These are phyloP conservation scores for Trichonephila inaurata DNA, from an alignment of 1,140 invertebrate species.

Conservation along the genomic window DNA sequence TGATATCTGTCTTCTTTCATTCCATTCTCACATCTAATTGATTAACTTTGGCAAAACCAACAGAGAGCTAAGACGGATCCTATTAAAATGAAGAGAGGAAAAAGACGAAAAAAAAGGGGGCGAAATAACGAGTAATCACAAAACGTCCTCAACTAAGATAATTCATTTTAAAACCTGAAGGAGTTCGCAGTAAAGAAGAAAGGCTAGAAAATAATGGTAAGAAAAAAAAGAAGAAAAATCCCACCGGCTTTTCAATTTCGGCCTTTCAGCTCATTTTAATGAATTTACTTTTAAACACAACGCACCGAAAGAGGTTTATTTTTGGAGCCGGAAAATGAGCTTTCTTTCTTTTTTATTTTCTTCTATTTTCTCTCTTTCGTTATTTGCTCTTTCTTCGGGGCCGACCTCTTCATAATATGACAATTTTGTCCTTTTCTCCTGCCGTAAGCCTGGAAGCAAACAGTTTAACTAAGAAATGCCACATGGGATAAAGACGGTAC, in stretches of 20 bases:
- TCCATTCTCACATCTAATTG: not conserved
- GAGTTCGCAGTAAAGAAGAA: not conserved
- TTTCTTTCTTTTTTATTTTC: constrained; percentile 30
- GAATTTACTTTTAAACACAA: constrained; percentile 66
- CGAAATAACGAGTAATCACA: not conserved
- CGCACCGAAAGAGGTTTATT: constrained; percentile 56
- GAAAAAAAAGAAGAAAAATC: constrained; percentile 34
- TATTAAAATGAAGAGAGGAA: not conserved
- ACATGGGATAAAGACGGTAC: constrained; percentile 65
- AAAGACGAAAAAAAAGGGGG: not conserved
- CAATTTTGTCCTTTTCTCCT: constrained; percentile 62
- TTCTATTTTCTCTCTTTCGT: constrained; percentile 17
- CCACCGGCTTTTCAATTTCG: constrained; percentile 54
- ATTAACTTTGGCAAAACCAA: constrained; percentile 12
- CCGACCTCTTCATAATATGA: constrained; percentile 70
- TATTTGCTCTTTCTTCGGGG: constrained; percentile 63
- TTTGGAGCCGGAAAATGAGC: constrained; percentile 44
- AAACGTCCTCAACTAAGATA: constrained; percentile 28
- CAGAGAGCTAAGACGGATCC: not conserved
- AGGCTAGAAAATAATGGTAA: constrained; percentile 3
- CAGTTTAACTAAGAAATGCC: constrained; percentile 72
- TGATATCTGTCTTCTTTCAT: not conserved
- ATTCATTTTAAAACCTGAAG: constrained; percentile 40
- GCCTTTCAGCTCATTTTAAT: constrained; percentile 66
- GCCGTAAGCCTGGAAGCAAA: constrained; percentile 59